Percentiles rank a stretch among this genome's conserved stretches.
Evolutionary conservation across 1,140 invertebrate species (phyloP).

Genomic region (Brachionus plicatilis): DNA sequence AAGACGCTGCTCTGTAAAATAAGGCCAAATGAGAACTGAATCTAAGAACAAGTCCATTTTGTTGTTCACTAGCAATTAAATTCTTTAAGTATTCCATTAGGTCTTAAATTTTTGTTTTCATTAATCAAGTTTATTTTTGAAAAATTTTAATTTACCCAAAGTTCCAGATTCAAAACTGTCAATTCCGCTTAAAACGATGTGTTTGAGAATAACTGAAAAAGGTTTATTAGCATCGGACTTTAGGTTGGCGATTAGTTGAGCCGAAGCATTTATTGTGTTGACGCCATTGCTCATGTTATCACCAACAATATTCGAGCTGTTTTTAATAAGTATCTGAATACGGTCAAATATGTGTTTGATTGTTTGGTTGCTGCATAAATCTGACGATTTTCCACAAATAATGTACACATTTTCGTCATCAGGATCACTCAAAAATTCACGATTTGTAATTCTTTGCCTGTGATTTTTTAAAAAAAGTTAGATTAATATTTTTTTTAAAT

Average conservation of each 20-base stretch:
- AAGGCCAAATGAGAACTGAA: constrained; percentile 78
- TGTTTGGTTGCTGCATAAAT: neutral
- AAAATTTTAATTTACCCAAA: neutral
- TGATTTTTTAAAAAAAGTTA: neutral
- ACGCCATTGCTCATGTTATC: neutral
- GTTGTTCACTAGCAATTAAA: neutral
- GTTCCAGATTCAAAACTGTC: neutral
- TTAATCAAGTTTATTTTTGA: neutral
- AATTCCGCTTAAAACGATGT: neutral
- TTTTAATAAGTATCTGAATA: constrained; percentile 6
- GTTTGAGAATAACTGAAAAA: neutral
- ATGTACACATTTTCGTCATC: constrained; percentile 19
- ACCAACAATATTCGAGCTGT: neutral
- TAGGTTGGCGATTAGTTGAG: neutral
- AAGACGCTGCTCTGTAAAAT: constrained; percentile 71
- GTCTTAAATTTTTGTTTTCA: neutral
- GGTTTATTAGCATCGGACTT: constrained; percentile 14
- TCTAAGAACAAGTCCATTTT: constrained; percentile 59
- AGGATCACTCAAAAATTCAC: constrained; percentile 33
- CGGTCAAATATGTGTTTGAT: constrained; percentile 27
- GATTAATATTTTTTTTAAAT: neutral
- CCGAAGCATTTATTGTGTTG: neutral
- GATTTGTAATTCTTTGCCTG: constrained; percentile 45
- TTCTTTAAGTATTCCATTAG: constrained; percentile 15
- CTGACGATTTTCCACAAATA: neutral